Evolutionary conservation across 2,113 vertebrate genomes (phyloP).

Genomic region (Morone chrysops): DNA sequence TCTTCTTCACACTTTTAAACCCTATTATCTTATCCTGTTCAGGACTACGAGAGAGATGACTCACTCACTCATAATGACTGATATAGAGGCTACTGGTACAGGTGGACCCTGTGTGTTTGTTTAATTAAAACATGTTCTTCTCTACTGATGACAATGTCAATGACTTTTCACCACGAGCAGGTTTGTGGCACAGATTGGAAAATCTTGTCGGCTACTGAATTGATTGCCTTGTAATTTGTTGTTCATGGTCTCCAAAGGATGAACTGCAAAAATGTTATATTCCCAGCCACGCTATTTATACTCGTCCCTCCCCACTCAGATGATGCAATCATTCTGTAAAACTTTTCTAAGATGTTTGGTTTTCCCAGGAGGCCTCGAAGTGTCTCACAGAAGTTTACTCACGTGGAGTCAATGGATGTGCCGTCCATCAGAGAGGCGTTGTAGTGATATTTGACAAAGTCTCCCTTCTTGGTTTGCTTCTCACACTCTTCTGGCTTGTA

Average conservation of each 20-base stretch:
- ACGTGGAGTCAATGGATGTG: conserved; percentile 95
- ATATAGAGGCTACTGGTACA: not conserved
- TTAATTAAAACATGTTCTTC: too few species aligned
- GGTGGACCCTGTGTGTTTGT: not conserved
- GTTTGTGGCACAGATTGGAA: too few species aligned
- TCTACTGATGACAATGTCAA: not conserved
- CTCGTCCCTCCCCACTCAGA: too few species aligned
- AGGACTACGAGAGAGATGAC: not conserved
- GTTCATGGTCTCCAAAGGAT: not conserved
- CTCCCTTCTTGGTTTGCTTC: conserved; percentile 90
- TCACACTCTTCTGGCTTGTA: conserved; percentile 89
- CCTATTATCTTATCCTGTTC: not conserved
- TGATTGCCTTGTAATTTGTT: not conserved
- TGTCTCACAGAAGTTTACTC: conserved; percentile 73
- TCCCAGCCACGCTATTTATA: too few species aligned
- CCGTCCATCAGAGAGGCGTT: conserved; percentile 95
- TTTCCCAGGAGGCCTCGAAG: not conserved
- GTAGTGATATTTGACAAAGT: conserved; percentile 98
- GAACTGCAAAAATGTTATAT: too few species aligned
- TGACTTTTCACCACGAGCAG: not conserved
- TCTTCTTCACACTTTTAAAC: not conserved
- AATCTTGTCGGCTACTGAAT: not conserved
- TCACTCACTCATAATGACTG: not conserved
- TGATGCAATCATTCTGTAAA: too few species aligned
- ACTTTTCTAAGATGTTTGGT: too few species aligned